These are phyloP conservation scores for Etia nguti DNA, from an alignment of 2,113 vertebrate species.

Conservation along the genomic window DNA sequence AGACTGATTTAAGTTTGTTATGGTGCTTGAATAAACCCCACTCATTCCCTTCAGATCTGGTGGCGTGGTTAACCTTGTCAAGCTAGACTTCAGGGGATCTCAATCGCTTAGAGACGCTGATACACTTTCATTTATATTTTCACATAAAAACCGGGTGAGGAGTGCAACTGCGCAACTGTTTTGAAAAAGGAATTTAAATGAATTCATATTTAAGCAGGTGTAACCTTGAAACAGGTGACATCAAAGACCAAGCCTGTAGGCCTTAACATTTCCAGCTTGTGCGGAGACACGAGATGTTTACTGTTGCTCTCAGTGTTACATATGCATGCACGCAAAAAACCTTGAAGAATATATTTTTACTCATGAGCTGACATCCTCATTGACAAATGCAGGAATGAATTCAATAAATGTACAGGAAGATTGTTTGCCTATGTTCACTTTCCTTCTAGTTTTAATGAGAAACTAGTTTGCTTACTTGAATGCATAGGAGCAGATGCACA, in stretches of 20 bases:
- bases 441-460: neutral
- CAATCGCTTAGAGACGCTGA: slow-evolving; percentile 10
- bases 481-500: neutral
- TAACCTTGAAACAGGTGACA: slow-evolving; percentile 44
- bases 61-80: slow-evolving; percentile 37
- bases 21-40: slow-evolving; percentile 19
- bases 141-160: neutral
- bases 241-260: slow-evolving; percentile 47
- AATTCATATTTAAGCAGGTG: slow-evolving; percentile 47
- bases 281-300: slow-evolving; percentile 28
- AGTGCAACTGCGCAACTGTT: neutral
- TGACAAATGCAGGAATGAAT: neutral
- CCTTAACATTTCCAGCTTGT: slow-evolving; percentile 10
- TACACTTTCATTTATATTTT: slow-evolving; percentile 36
- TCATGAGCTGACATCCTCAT: neutral
- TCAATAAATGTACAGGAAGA: neutral
- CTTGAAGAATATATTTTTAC: neutral
- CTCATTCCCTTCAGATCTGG: slow-evolving; percentile 29
- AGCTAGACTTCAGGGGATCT: slow-evolving; percentile 30
- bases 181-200: slow-evolving; percentile 36
- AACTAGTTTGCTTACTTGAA: neutral
- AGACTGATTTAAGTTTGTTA: slow-evolving; percentile 43
- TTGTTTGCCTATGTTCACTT: neutral
- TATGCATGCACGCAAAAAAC: neutral
- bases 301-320: slow-evolving; percentile 1